These are phyloP conservation scores for Falco rusticolus DNA, from an alignment of 2,797 vertebrate genomes.

Conservation along the genomic window DNA sequence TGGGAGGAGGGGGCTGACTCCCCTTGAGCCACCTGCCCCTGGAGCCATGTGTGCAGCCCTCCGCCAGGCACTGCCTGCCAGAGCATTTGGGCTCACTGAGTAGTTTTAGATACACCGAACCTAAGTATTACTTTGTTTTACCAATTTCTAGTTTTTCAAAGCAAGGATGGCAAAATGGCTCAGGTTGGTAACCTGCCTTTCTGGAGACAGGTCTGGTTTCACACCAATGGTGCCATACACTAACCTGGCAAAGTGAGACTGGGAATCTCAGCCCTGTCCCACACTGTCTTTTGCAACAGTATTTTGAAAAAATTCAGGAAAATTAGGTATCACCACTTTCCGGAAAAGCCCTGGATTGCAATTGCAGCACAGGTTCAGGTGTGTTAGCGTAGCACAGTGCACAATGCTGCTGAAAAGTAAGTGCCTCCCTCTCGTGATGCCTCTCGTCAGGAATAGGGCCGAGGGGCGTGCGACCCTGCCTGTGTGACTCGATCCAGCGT, in stretches of 20 bases:
- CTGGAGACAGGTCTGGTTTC: not conserved
- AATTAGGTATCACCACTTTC: not conserved
- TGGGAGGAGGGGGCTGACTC: not conserved
- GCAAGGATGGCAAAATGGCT: not conserved
- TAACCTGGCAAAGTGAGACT: not conserved
- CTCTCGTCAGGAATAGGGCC: rapidly evolving
- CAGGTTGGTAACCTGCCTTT: rapidly evolving
- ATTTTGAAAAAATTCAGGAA: not conserved
- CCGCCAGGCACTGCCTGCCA: not conserved
- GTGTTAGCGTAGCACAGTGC: rapidly evolving
- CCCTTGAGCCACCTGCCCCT: not conserved
- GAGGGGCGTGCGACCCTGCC: not conserved
- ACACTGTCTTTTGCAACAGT: rapidly evolving
- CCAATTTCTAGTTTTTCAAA: not conserved
- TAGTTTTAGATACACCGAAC: not conserved
- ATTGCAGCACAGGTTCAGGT: not conserved
- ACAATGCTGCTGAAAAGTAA: not conserved
- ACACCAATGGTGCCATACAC: rapidly evolving
- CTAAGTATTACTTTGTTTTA: not conserved
- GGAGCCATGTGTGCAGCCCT: not conserved
- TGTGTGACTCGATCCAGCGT: not conserved
- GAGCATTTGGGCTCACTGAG: not conserved
- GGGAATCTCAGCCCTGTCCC: not conserved
- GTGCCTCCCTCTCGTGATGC: not conserved
- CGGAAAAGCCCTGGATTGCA: not conserved